phyloP scores from a whole-genome alignment of 2,113 vertebrate species.

The Rhinopithecus roxellana region DNA sequence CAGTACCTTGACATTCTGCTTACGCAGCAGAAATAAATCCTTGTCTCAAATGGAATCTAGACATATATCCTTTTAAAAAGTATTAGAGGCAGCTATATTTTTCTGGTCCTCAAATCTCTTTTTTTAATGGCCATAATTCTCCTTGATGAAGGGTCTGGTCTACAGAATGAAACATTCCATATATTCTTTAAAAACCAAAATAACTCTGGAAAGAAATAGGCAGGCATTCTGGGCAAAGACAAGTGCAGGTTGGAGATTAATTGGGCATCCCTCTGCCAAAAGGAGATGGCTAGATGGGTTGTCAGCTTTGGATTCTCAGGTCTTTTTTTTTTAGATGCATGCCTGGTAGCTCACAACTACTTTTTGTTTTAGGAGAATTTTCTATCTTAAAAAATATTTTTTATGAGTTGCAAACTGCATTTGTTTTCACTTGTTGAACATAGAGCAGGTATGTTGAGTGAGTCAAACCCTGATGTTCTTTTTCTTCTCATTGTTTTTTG shows the following conservation, averaged over 20 bases:
- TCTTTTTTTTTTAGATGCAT: not conserved
- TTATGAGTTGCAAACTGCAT: not conserved
- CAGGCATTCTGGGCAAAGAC: slow-evolving; percentile 44
- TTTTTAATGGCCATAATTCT: slow-evolving; percentile 68
- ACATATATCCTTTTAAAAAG: slow-evolving; percentile 49
- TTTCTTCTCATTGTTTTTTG: not conserved
- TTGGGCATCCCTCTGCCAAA: slow-evolving; percentile 70
- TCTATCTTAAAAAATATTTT: slow-evolving; percentile 21
- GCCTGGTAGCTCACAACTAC: not conserved
- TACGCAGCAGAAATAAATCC: slow-evolving; percentile 64
- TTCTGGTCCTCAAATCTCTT: slow-evolving; percentile 70
- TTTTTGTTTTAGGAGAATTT: slow-evolving; percentile 18
- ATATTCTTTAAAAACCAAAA: slow-evolving; percentile 74
- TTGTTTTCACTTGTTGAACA: slow-evolving; percentile 13
- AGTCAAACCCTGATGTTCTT: not conserved
- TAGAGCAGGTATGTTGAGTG: not conserved
- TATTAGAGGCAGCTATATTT: slow-evolving; percentile 64
- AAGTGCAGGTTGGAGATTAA: slow-evolving; percentile 60
- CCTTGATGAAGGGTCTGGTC: slow-evolving; percentile 55
- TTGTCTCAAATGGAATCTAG: slow-evolving; percentile 54
- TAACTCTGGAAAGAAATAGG: slow-evolving; percentile 73
- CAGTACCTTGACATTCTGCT: slow-evolving; percentile 48
- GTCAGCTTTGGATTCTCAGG: slow-evolving; percentile 51
- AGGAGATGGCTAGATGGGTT: slow-evolving; percentile 31
- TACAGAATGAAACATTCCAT: slow-evolving; percentile 65